A percentile compares a stretch with the other conserved stretches of the same genome.
Evolutionary conservation across 2,888 invertebrate genomes (phyloP).

Genomic region (Andrena bucephala): DNA sequence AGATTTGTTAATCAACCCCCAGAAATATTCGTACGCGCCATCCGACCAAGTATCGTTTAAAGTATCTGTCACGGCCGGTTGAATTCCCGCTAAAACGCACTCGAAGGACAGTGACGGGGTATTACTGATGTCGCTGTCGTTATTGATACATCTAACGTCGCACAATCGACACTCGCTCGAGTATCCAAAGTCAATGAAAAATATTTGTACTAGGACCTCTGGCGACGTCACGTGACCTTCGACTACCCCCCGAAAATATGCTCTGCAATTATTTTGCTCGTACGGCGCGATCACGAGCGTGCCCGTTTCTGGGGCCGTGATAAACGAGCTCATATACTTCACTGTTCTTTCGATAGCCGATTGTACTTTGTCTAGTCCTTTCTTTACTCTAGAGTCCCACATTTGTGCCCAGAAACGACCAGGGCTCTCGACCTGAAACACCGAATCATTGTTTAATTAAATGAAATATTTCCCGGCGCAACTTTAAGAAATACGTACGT

Average conservation of each 20-base stretch:
- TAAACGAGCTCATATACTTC: conserved; percentile 64
- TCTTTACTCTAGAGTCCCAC: conserved; percentile 85
- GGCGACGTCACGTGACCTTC: conserved; percentile 39
- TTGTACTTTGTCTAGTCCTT: conserved; percentile 82
- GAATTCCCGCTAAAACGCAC: conserved; percentile 90
- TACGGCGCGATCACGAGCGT: conserved; percentile 88
- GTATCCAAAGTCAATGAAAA: conserved; percentile 93
- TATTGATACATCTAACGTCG: conserved; percentile 78
- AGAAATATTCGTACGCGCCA: conserved; percentile 86
- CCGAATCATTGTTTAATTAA: neutral
- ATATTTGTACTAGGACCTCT: conserved; percentile 86
- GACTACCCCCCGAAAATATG: conserved; percentile 78
- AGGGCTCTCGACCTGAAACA: conserved; percentile 87
- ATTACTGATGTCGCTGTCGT: conserved; percentile 74
- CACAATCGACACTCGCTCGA: conserved; percentile 86
- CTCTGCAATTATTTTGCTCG: conserved; percentile 80
- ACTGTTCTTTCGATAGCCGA: conserved; percentile 60
- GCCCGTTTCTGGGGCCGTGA: conserved; percentile 84
- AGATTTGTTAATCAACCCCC: conserved; percentile 78
- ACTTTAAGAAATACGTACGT: conserved; percentile 85
- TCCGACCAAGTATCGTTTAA: conserved; percentile 88
- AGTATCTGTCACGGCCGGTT: conserved; percentile 88
- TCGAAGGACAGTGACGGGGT: conserved; percentile 89
- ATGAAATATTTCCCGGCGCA: neutral
- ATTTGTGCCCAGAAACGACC: conserved; percentile 90